phyloP scores from a whole-genome alignment of 2,797 vertebrate genomes.

The Bothrops alternatus region DNA sequence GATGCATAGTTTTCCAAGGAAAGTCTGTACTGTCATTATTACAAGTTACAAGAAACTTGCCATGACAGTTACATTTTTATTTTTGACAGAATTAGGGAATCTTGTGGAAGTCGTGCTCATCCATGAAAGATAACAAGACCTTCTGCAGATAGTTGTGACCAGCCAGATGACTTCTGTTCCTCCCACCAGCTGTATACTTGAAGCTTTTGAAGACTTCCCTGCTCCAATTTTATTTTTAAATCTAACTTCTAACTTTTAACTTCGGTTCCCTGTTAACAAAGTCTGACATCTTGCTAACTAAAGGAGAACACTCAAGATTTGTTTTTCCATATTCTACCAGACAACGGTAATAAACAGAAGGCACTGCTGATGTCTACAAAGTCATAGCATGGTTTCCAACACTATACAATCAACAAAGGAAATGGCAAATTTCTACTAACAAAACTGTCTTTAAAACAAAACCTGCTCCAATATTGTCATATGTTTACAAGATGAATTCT shows the following conservation, averaged over 20 bases:
- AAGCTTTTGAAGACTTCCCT: slow-evolving; percentile 53
- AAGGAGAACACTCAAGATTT: background rate
- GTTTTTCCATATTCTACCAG: slow-evolving; percentile 20
- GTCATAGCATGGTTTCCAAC: slow-evolving; percentile 49
- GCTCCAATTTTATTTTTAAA: slow-evolving; percentile 31
- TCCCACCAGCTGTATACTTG: slow-evolving; percentile 54
- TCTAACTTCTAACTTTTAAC: slow-evolving; percentile 28
- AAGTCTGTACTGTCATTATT: background rate
- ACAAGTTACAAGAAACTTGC: background rate
- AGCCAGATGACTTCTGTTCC: slow-evolving; percentile 48
- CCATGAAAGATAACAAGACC: slow-evolving; percentile 59
- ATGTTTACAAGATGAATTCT: slow-evolving; percentile 68
- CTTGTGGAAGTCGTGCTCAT: slow-evolving; percentile 69
- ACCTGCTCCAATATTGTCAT: slow-evolving; percentile 61
- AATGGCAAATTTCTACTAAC: slow-evolving; percentile 46
- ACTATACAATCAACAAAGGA: slow-evolving; percentile 43
- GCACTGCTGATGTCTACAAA: slow-evolving; percentile 42
- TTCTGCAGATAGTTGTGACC: slow-evolving; percentile 60
- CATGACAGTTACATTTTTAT: slow-evolving; percentile 60
- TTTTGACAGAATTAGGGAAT: slow-evolving; percentile 72
- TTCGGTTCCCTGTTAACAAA: slow-evolving; percentile 43
- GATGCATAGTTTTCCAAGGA: background rate
- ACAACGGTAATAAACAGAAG: slow-evolving; percentile 44
- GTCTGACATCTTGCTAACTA: slow-evolving; percentile 52
- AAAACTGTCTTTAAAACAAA: slow-evolving; percentile 56